These are phyloP conservation scores for Monochamus saltuarius DNA, from an alignment of 1,140 invertebrate species.

Conservation along the genomic window DNA sequence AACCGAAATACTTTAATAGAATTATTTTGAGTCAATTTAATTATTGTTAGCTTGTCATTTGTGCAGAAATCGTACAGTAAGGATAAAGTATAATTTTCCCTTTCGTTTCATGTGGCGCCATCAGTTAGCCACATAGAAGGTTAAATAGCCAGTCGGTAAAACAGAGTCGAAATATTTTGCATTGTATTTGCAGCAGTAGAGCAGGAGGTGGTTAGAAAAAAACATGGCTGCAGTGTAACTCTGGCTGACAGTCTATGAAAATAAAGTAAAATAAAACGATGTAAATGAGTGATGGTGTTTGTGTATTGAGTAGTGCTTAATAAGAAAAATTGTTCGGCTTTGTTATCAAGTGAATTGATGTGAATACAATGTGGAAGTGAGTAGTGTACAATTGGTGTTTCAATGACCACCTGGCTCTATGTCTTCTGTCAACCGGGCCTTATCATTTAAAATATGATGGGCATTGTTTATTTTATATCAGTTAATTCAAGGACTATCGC, in stretches of 20 bases:
- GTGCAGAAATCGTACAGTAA: too few species aligned
- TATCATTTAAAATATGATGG: conserved; percentile 39
- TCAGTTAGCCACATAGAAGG: not conserved
- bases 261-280: conserved; percentile 21
- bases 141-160: conserved; percentile 15
- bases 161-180: conserved; percentile 13
- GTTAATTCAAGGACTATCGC: conserved; percentile 36
- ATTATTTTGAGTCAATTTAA: too few species aligned
- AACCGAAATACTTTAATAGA: too few species aligned
- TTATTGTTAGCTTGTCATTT: too few species aligned
- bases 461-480: conserved; percentile 32
- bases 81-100: too few species aligned
- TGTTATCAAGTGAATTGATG: not conserved
- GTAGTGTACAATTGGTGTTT: conserved; percentile 34
- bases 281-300: conserved; percentile 25
- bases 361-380: conserved; percentile 25
- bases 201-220: conserved; percentile 30
- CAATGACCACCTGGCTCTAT: conserved; percentile 41
- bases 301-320: not conserved
- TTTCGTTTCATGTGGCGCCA: too few species aligned
- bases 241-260: conserved; percentile 20
- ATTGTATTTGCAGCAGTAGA: not conserved
- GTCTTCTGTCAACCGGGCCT: conserved; percentile 32
- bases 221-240: conserved; percentile 25
- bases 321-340: too few species aligned